These are phyloP conservation scores for Antheraea yamamai DNA, from an alignment of 2,888 invertebrate species.

Conservation along the genomic window DNA sequence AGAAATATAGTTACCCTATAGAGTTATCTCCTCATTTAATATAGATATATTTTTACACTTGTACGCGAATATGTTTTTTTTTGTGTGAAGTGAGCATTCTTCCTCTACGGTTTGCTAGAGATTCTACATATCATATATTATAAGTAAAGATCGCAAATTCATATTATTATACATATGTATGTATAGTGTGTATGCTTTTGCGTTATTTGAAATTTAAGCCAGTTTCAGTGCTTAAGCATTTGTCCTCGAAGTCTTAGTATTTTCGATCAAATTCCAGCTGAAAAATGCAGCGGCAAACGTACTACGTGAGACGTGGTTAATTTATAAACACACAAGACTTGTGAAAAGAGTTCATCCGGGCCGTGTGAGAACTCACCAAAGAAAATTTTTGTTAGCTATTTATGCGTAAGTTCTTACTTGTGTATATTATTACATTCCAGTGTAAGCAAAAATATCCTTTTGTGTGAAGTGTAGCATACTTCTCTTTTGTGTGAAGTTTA, in stretches of 20 bases:
- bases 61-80: no score
- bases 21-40: no score
- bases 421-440: neutral
- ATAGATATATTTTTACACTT: no score
- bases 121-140: neutral
- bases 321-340: conserved; percentile 99
- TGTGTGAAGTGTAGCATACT: no score
- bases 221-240: neutral
- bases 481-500: no score
- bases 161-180: neutral
- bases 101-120: neutral
- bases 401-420: conserved; percentile 91
- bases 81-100: neutral
- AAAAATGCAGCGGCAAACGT: conserved; percentile 99
- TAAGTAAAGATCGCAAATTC: neutral
- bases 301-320: conserved; percentile 99
- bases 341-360: conserved; percentile 98
- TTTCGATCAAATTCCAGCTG: conserved; percentile 84
- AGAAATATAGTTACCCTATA: no score
- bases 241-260: conserved; percentile 8
- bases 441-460: no score
- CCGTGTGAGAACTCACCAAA: conserved; percentile 97
- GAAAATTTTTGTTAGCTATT: conserved; percentile 99
- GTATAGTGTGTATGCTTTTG: neutral
- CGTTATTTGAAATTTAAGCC: neutral